These are phyloP conservation scores for Camponotus vicinus DNA, from an alignment of 1,140 invertebrate species.

Conservation along the genomic window DNA sequence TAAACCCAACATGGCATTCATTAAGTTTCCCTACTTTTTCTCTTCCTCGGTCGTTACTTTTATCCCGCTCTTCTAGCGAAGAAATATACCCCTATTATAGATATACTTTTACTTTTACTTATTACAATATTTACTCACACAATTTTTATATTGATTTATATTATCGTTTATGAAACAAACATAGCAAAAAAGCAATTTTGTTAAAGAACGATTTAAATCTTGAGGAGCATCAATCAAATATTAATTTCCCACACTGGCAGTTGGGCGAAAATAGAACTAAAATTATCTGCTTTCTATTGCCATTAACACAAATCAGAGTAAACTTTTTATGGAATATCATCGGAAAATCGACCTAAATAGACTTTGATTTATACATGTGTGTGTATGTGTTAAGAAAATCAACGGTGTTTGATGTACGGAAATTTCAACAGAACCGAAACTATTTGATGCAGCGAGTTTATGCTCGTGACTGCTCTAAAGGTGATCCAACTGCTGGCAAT, in stretches of 20 bases:
- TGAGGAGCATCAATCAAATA: neutral
- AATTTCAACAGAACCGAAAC: neutral
- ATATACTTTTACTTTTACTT: too few species aligned
- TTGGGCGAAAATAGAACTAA: neutral
- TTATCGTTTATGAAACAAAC: too few species aligned
- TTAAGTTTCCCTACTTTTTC: neutral
- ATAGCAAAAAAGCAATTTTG: neutral
- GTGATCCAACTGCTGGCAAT: conserved; percentile 25
- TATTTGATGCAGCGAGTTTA: neutral
- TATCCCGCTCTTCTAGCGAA: neutral
- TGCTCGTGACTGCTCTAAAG: neutral
- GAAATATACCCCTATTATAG: too few species aligned
- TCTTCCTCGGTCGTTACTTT: neutral
- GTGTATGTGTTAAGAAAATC: neutral
- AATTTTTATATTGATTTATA: too few species aligned
- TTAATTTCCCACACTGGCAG: neutral
- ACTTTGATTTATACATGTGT: neutral
- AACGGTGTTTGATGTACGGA: neutral
- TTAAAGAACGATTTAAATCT: neutral
- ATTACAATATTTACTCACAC: too few species aligned
- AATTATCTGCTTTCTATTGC: neutral
- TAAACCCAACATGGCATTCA: conserved; percentile 68
- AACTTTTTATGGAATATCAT: too few species aligned
- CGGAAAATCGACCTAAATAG: neutral
- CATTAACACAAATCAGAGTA: too few species aligned